Evolutionary conservation across 2,113 vertebrate genomes (phyloP), one percentile per base, ranked within the genome.

Genomic region (Salvelinus fontinalis): DNA sequence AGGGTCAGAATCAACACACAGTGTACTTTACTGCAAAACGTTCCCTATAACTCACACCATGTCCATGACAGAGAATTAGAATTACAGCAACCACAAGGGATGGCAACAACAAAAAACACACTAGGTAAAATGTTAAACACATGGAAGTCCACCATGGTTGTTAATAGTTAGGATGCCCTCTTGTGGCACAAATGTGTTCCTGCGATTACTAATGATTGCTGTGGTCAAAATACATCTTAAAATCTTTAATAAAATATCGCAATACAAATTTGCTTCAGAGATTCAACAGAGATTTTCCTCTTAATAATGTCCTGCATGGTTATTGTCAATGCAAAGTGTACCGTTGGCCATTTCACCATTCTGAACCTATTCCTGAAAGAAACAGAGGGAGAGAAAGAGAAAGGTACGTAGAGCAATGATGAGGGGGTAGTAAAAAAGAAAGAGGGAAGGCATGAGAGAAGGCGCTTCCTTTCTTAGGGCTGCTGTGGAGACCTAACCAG

Each of bases 191-290:
- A 34, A 81, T 24, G 3, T 67, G 59, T 82, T 82, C 0, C 69
- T 65, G 16, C 31, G 24, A 29, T 66, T 65, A 67, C n/a, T 60
- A 44, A 77, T 72, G 20, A 49, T 29, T 48, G 18, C 13, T 74
- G 5, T 70, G 27, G 39, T 67, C n/a, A 67, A 79, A 54, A 70
- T 72, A 75, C 59, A 64, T 54, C 13, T 68, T 67, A 48, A 20
- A 75, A 18, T 90, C 90, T 93, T 93, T 79, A 24, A 20, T 0
- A 4, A 0, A 72, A 54, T 62, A 67, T 75, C 71, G 74, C 24
- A 27, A 51, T 24, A 62, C 7, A 62, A 22, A 62, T 67, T 5
- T 79, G 20, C 20, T 0, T 3, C 0, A 71, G 39, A 49, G 60
- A 73, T 75, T 75, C 27, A 26, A 49, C 18, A 57, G 13, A 57